Conservation (phyloP, 2,888 invertebrate species). For the Archips xylosteana region DNA sequence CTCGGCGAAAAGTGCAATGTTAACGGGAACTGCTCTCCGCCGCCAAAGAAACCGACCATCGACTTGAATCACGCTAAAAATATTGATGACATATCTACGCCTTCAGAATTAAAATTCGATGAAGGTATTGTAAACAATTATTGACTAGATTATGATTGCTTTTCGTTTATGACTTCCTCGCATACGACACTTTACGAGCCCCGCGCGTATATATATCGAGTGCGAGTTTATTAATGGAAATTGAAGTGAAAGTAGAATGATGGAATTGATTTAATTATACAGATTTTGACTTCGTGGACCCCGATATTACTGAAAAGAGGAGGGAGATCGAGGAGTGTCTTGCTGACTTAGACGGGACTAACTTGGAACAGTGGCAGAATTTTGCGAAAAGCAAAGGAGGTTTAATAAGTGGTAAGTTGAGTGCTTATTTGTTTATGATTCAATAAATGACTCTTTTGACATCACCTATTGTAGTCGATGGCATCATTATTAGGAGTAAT, state of each 20-base stretch:
- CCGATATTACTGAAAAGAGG: slow-evolving; percentile 86
- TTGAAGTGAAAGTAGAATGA: slow-evolving; percentile 55
- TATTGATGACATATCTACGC: slow-evolving; percentile 85
- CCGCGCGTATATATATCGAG: neutral
- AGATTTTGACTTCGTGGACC: slow-evolving; percentile 87
- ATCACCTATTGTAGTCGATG: slow-evolving; percentile 20
- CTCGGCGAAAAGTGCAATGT: slow-evolving; percentile 65
- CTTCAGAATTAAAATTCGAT: slow-evolving; percentile 89
- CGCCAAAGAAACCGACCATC: slow-evolving; percentile 57
- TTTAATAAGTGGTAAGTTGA: slow-evolving; percentile 86
- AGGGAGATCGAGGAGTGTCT: slow-evolving; percentile 86
- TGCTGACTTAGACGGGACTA: slow-evolving; percentile 71
- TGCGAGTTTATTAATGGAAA: slow-evolving; percentile 11
- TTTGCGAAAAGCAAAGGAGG: slow-evolving; percentile 89
- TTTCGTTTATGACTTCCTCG: slow-evolving; percentile 52
- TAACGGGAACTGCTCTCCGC: slow-evolving; percentile 71
- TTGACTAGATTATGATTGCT: slow-evolving; percentile 27
- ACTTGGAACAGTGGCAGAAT: slow-evolving; percentile 84
- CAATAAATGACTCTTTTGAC: slow-evolving; percentile 17
- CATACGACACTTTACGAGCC: slow-evolving; percentile 12
- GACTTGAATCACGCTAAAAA: slow-evolving; percentile 75
- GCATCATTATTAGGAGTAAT: slow-evolving; percentile 20
- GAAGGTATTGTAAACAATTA: slow-evolving; percentile 85
- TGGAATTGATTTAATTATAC: slow-evolving; percentile 50
- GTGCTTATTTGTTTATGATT: neutral